A percentile compares a stretch with the other conserved stretches of the same genome.
Conservation (phyloP, 92 coral and sea anemone species). For the Epizoanthus scotinus region DNA sequence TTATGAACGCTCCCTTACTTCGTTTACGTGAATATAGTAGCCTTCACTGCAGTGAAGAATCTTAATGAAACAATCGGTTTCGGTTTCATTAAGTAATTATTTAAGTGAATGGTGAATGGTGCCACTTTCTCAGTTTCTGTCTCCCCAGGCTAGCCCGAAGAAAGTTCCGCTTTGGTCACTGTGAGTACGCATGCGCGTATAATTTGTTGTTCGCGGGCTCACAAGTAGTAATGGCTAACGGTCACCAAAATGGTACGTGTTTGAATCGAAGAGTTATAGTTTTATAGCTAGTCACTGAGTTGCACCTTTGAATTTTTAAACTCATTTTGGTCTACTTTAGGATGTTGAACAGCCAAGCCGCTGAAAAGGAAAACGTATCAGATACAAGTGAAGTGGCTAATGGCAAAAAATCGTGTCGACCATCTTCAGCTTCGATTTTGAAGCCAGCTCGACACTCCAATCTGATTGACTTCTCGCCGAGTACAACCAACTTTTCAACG, state of each 20-base stretch:
- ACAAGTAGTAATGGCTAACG: constrained; percentile 69
- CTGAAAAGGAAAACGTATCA: constrained; percentile 71
- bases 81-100: too few species aligned
- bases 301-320: constrained; percentile 9
- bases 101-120: too few species aligned
- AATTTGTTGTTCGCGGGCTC: constrained; percentile 69
- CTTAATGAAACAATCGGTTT: too few species aligned
- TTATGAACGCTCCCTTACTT: too few species aligned
- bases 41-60: too few species aligned
- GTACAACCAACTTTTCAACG: constrained; percentile 4
- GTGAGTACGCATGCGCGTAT: constrained; percentile 3
- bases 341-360: constrained; percentile 52
- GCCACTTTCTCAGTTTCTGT: too few species aligned
- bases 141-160: too few species aligned
- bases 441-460: constrained; percentile 23
- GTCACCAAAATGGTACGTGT: constrained; percentile 84
- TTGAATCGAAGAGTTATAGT: constrained; percentile 60
- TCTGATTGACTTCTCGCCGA: constrained; percentile 33
- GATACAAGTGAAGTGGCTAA: constrained; percentile 46
- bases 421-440: constrained; percentile 28
- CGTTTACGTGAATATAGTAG: too few species aligned
- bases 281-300: background rate
- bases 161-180: too few species aligned
- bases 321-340: constrained; percentile 53
- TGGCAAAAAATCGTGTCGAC: constrained; percentile 38